Evolutionary conservation across 2,888 invertebrate species (phyloP), one percentile per base, ranked within the genome.

Genomic region (Drosophila affinis): DNA sequence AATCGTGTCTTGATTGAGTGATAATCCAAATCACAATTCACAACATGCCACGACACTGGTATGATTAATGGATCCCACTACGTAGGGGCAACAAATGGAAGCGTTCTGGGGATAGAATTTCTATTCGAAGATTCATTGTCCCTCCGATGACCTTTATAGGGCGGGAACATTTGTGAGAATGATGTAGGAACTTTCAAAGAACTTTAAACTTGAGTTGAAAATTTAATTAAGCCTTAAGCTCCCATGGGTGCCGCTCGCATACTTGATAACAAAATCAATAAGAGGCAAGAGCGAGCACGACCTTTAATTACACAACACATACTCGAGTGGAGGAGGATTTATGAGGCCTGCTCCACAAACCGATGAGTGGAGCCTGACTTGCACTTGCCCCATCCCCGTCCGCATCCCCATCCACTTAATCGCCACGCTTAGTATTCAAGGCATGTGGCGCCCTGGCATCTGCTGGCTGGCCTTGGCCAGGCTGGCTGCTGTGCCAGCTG

Each of bases 381-480:
- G 46, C 56, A 65, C 54, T 49, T 57, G 56, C 62, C 17, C 27
- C 48, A 18, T 10, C 29, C 29, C 9, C 27, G 9, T 27, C 7
- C 27, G 7, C 27, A 27, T 27, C 45, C 67, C 18, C 67, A 52
- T 71, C 65, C 55, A 63, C 72, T 79, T 89, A 85, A 85, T 85
- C 89, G 82, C 34, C n/a, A n/a, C 75, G 72, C 72, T 85, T 87
- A 85, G 81, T 87, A 85, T 85, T 82, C 85, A 81, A 54, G 86
- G 79, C 87, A 81, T 79, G 89, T 60, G 88, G 82, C 29, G 29
- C 10, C 24, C 51, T 27, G 14, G 58, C 57, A 45, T 24, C 29
- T 44, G 39, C 49, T 46, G 51, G 69, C 64, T 75, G 83, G 64
- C 64, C 70, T 63, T 71, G 77, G 67, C 34, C 24, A 47, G 70